Conservation (phyloP, 2,113 vertebrate genomes). For the Tetrao urogallus region DNA sequence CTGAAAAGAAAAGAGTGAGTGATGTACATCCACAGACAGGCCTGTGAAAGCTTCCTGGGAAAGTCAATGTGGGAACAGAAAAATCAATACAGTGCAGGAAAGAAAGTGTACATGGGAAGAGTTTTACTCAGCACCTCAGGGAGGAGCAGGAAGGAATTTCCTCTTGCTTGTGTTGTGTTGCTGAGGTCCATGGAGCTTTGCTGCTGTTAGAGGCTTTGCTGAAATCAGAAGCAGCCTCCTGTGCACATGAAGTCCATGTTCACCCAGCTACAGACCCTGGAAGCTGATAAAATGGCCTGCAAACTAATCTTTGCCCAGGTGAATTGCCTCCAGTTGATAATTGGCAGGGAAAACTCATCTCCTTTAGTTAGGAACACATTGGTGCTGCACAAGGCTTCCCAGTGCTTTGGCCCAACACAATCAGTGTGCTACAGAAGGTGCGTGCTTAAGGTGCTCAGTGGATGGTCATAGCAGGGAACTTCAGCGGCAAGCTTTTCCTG, state of each 20-base stretch:
- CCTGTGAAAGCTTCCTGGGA: not conserved
- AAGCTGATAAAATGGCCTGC: not conserved
- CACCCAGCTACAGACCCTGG: fast-evolving
- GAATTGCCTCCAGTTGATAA: not conserved
- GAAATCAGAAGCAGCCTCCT: not conserved
- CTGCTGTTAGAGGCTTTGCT: not conserved
- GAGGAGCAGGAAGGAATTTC: not conserved
- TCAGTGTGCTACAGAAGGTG: not conserved
- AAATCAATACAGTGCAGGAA: not conserved
- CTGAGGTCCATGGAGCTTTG: not conserved
- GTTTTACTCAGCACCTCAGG: not conserved
- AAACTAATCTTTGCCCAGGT: not conserved
- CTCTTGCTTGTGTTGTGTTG: not conserved
- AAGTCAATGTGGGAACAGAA: not conserved
- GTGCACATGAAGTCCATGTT: not conserved
- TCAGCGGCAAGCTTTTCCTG: not conserved
- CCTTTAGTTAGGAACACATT: not conserved
- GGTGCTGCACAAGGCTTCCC: fast-evolving
- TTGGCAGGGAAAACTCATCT: not conserved
- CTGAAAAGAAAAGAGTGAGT: constrained; percentile 3
- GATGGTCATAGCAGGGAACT: not conserved
- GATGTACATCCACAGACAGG: not conserved
- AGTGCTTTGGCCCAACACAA: not conserved
- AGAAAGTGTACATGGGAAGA: not conserved
- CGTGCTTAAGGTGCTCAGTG: not conserved